These are phyloP conservation scores for Hemaris fuciformis DNA, from an alignment of 2,888 invertebrate species.

Conservation along the genomic window DNA sequence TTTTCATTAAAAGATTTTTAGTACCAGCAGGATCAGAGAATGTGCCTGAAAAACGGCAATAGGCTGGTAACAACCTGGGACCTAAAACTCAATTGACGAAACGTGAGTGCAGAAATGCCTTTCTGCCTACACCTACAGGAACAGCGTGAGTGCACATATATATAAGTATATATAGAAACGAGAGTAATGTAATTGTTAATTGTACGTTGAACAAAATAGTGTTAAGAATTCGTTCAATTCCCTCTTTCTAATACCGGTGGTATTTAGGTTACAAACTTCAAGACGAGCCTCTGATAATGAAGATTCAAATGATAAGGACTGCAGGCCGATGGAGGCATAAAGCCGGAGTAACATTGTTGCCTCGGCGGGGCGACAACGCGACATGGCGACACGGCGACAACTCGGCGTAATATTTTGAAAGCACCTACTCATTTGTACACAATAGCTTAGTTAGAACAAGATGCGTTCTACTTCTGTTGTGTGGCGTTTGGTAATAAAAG, in stretches of 20 bases:
- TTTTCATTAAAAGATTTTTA: neutral
- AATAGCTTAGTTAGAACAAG: constrained; percentile 31
- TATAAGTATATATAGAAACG: too few species aligned
- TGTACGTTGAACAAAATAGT: too few species aligned
- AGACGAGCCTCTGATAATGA: neutral
- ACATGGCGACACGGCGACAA: constrained; percentile 24
- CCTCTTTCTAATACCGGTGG: too few species aligned
- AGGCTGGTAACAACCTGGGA: too few species aligned
- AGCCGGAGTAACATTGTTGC: neutral
- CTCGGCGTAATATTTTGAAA: constrained; percentile 47
- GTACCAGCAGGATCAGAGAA: neutral
- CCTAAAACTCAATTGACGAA: too few species aligned
- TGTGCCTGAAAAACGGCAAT: too few species aligned
- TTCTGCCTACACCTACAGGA: too few species aligned
- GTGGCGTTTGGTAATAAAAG: neutral
- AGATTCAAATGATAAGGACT: neutral
- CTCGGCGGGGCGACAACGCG: neutral
- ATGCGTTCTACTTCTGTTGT: neutral
- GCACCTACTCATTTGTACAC: constrained; percentile 48
- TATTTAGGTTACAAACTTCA: neutral
- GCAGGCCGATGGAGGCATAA: neutral
- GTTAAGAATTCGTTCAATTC: neutral
- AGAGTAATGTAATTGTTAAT: too few species aligned
- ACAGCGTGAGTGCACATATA: too few species aligned
- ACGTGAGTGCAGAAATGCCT: too few species aligned